A percentile compares a stretch with the other conserved stretches of the same genome.
These are phyloP conservation scores for Tribolium castaneum DNA, from an alignment of 1,140 invertebrate genomes.

Conservation along the genomic window DNA sequence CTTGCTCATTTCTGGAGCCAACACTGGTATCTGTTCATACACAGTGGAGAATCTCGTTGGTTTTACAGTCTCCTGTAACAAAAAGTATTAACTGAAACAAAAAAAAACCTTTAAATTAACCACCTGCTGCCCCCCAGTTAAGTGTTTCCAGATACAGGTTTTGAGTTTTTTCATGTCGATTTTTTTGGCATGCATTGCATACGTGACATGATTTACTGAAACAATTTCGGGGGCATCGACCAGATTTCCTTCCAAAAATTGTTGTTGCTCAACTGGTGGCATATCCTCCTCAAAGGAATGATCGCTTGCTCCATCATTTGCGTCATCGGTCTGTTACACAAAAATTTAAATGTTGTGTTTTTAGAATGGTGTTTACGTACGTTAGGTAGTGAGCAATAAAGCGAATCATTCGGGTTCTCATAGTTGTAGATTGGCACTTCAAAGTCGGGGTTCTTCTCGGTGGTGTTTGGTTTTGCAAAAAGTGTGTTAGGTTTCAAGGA, in stretches of 20 bases:
- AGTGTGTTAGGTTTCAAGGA: neutral
- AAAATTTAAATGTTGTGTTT: neutral
- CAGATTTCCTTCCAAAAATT: conserved; percentile 68
- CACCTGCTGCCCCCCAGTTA: conserved; percentile 53
- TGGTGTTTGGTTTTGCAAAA: neutral
- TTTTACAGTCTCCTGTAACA: neutral
- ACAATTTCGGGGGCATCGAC: conserved; percentile 70
- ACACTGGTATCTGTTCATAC: neutral
- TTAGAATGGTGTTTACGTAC: conserved; percentile 44
- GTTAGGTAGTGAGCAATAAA: conserved; percentile 55
- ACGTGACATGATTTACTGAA: conserved; percentile 76
- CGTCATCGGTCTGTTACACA: conserved; percentile 5
- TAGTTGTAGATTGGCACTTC: conserved; percentile 59
- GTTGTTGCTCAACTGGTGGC: conserved; percentile 56
- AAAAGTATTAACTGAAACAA: neutral
- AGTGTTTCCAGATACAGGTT: conserved; percentile 74
- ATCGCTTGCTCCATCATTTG: conserved; percentile 57
- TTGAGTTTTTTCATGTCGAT: conserved; percentile 85
- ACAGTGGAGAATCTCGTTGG: neutral
- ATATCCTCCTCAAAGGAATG: conserved; percentile 62
- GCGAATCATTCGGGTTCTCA: conserved; percentile 56
- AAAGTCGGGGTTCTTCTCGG: conserved; percentile 61
- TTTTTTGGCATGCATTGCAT: conserved; percentile 81
- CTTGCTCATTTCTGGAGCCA: neutral
- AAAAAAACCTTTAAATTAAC: neutral